phyloP scores from a whole-genome alignment of 2,888 invertebrate genomes.

The Archips xylosteana region DNA sequence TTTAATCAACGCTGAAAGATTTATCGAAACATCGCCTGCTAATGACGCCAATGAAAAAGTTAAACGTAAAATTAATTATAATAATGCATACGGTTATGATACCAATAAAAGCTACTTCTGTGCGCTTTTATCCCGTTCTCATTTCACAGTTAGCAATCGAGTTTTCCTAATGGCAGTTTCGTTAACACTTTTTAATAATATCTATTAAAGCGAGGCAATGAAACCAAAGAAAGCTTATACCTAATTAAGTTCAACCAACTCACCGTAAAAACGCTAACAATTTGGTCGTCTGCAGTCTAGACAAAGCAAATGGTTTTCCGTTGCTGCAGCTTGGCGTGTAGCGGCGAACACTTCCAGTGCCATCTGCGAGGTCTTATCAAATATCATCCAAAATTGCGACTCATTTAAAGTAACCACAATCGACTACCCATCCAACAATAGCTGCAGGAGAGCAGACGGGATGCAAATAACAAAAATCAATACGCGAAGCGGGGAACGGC shows the following conservation, averaged over 20 bases:
- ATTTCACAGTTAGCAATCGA: neutral
- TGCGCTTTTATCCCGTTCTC: neutral
- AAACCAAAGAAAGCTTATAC: conserved; percentile 14
- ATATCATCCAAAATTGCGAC: conserved; percentile 47
- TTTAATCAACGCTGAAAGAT: conserved; percentile 29
- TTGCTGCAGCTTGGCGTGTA: conserved; percentile 28
- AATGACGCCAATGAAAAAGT: conserved; percentile 12
- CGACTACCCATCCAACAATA: conserved; percentile 75
- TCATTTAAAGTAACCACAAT: conserved; percentile 58
- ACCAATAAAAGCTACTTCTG: neutral
- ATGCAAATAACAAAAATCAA: conserved; percentile 85
- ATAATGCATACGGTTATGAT: neutral
- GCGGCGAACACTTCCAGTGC: conserved; percentile 16
- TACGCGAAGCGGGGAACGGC: conserved; percentile 72
- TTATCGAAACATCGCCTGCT: conserved; percentile 22
- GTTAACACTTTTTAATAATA: conserved; percentile 17
- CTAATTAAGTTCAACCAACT: conserved; percentile 20
- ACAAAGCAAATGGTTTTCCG: conserved; percentile 31
- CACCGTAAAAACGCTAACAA: conserved; percentile 22
- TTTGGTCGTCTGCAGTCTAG: conserved; percentile 33
- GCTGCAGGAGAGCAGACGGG: conserved; percentile 77
- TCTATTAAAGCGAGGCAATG: conserved; percentile 6
- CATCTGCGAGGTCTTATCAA: conserved; percentile 21
- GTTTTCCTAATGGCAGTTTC: neutral
- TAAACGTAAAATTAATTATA: neutral